Evolutionary conservation across 2,113 vertebrate species (phyloP).

Genomic region (Austrofundulus limnaeus): DNA sequence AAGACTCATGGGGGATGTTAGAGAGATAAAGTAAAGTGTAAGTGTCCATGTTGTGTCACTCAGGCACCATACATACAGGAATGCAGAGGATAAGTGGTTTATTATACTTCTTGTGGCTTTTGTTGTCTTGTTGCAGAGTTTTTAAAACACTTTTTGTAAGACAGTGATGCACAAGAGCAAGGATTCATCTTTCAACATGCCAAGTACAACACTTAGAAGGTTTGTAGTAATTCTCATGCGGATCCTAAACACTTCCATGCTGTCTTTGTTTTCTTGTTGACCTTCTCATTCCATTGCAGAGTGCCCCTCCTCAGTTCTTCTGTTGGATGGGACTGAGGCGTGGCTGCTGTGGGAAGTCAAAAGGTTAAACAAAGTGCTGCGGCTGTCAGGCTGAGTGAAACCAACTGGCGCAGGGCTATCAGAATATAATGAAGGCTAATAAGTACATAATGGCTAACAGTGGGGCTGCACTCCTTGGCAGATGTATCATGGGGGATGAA

Average conservation of each 20-base stretch:
- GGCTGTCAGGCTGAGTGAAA: slow-evolving; percentile 96
- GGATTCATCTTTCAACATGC: slow-evolving; percentile 16
- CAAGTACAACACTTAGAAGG: slow-evolving; percentile 21
- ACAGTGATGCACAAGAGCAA: slow-evolving; percentile 30
- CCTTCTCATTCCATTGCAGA: slow-evolving; percentile 67
- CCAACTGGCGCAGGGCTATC: slow-evolving; percentile 91
- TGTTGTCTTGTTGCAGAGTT: slow-evolving; percentile 25
- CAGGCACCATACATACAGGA: slow-evolving; percentile 65
- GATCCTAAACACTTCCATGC: slow-evolving; percentile 58
- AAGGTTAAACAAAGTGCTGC: slow-evolving; percentile 95
- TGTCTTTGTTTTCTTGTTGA: slow-evolving; percentile 71
- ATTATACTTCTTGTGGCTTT: slow-evolving; percentile 42
- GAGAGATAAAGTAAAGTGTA: slow-evolving; percentile 62
- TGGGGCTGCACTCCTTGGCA: slow-evolving; percentile 86
- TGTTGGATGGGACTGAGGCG: slow-evolving; percentile 73
- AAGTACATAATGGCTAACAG: slow-evolving; percentile 97
- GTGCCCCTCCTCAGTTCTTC: slow-evolving; percentile 79
- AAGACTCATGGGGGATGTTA: slow-evolving; percentile 72
- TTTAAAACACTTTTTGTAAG: slow-evolving; percentile 24
- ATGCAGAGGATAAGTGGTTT: slow-evolving; percentile 62
- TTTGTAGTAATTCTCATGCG: slow-evolving; percentile 32
- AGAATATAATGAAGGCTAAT: slow-evolving; percentile 98
- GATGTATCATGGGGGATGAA: slow-evolving; percentile 89
- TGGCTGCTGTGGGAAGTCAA: slow-evolving; percentile 84
- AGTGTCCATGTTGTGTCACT: slow-evolving; percentile 71